Evolutionary conservation across 2,113 vertebrate species (phyloP).

Genomic region (Periophthalmus modestus): DNA sequence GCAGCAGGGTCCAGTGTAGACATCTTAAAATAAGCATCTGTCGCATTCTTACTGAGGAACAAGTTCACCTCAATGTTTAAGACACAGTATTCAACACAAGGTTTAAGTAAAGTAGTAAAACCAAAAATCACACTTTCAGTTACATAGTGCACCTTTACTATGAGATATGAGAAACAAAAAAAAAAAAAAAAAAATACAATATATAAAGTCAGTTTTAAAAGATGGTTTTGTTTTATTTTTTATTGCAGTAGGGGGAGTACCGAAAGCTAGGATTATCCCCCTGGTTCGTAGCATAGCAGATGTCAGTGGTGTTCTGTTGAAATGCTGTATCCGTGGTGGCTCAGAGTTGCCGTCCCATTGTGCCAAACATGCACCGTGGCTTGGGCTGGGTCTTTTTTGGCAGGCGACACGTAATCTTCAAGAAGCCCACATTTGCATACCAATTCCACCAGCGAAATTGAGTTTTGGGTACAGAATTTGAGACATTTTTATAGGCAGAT

Average conservation of each 20-base stretch:
- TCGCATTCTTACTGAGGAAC: too few species aligned
- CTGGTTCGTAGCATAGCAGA: slow-evolving; percentile 64
- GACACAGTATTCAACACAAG: too few species aligned
- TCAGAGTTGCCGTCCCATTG: slow-evolving; percentile 53
- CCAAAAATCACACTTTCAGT: too few species aligned
- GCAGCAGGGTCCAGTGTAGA: too few species aligned
- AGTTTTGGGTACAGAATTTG: slow-evolving; percentile 27
- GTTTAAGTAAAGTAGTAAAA: too few species aligned
- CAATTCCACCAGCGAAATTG: slow-evolving; percentile 54
- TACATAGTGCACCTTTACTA: too few species aligned
- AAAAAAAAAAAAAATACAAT: neutral
- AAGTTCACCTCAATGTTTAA: too few species aligned
- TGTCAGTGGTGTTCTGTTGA: slow-evolving; percentile 68
- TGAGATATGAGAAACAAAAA: too few species aligned
- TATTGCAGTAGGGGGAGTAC: slow-evolving; percentile 35
- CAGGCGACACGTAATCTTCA: slow-evolving; percentile 34
- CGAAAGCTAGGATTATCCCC: slow-evolving; percentile 58
- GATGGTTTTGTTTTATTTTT: neutral
- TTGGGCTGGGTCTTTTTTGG: slow-evolving; percentile 32
- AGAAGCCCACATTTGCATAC: slow-evolving; percentile 50
- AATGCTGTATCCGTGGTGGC: slow-evolving; percentile 49
- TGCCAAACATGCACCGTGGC: slow-evolving; percentile 41
- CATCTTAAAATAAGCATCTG: too few species aligned
- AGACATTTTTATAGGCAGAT: neutral
- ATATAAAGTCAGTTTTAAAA: neutral